phyloP scores from a whole-genome alignment of 2,797 vertebrate species.

The Sternotherus odoratus region DNA sequence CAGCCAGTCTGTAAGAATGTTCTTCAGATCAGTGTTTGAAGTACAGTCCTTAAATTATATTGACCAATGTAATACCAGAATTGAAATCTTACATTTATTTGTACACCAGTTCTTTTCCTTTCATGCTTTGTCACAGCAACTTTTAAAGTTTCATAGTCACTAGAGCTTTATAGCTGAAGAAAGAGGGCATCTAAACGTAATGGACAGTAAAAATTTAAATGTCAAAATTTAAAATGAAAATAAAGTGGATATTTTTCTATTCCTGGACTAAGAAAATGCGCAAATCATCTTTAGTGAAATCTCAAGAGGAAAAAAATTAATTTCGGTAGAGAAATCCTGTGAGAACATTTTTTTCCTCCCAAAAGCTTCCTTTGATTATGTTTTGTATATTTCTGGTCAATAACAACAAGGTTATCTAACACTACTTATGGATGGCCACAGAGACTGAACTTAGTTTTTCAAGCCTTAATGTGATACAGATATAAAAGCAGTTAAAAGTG shows the following conservation, averaged over 20 bases:
- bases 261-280: not conserved
- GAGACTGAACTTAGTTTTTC: not conserved
- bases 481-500: not conserved
- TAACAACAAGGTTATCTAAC: not conserved
- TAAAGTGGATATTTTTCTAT: fast-evolving
- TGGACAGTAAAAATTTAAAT: not conserved
- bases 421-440: not conserved
- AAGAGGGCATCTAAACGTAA: not conserved
- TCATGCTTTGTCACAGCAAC: not conserved
- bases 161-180: not conserved
- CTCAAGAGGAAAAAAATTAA: not conserved
- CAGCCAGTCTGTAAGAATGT: not conserved
- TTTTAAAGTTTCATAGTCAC: not conserved
- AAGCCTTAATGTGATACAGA: not conserved
- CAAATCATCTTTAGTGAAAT: not conserved
- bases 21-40: not conserved
- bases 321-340: not conserved
- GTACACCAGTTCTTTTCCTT: not conserved
- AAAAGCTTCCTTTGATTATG: not conserved
- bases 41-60: fast-evolving
- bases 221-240: not conserved
- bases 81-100: not conserved
- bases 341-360: not conserved
- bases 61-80: not conserved
- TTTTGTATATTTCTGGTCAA: not conserved